A percentile compares a stretch with the other conserved stretches of the same genome.
Evolutionary conservation across 2,888 invertebrate genomes (phyloP).

Genomic region (Luffia ferchaultella): DNA sequence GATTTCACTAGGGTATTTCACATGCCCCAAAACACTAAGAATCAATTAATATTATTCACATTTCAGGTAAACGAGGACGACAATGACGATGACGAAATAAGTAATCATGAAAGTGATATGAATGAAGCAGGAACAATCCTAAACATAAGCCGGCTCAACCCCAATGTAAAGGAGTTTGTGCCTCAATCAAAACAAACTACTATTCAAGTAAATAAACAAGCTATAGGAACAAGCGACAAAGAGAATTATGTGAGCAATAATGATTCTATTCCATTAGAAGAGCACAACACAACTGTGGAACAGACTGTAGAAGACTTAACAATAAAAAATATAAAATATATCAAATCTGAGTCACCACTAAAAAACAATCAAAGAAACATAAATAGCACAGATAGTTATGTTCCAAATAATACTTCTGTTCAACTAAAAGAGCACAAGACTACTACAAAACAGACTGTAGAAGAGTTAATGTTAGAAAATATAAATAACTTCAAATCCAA

Average conservation of each 20-base stretch:
- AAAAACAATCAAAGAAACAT: no score
- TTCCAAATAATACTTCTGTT: no score
- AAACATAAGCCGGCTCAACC: conserved; percentile 23
- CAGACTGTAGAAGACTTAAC: conserved; percentile 22
- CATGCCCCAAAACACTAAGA: no score
- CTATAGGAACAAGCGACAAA: background rate
- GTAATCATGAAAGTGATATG: background rate
- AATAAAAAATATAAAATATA: conserved; percentile 24
- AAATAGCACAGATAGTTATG: no score
- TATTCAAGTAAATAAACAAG: background rate
- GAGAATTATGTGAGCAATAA: background rate
- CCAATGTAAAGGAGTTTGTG: conserved; percentile 30
- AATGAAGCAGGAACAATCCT: background rate
- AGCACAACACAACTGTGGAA: conserved; percentile 8
- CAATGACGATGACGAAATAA: background rate
- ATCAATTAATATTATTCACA: no score
- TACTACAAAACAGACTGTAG: no score
- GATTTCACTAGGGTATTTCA: no score
- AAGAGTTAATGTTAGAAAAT: no score
- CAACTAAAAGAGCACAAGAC: no score
- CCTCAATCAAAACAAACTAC: conserved; percentile 18
- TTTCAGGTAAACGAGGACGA: background rate
- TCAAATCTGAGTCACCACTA: conserved; percentile 20
- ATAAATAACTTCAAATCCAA: no score
- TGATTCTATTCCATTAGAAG: background rate